Evolutionary conservation across 2,797 vertebrate species (phyloP).

Genomic region (Poecile montanus): DNA sequence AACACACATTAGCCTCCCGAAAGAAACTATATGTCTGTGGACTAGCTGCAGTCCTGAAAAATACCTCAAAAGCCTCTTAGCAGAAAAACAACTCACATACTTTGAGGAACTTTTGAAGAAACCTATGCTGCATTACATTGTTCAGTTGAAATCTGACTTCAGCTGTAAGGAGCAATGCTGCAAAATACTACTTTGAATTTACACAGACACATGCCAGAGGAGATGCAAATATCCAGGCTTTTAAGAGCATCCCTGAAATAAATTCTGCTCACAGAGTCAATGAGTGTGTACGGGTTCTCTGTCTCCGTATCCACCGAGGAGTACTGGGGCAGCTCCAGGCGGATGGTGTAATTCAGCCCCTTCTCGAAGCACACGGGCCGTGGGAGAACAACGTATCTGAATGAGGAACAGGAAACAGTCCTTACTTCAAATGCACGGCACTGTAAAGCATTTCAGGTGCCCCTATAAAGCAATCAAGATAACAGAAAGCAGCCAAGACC

Average conservation of each 20-base stretch:
- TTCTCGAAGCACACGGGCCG: conserved; percentile 91
- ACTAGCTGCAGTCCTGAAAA: not conserved
- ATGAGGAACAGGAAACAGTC: conserved; percentile 13
- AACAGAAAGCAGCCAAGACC: not conserved
- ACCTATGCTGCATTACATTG: not conserved
- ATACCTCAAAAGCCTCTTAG: not conserved
- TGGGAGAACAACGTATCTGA: conserved; percentile 87
- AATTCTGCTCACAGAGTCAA: conserved; percentile 91
- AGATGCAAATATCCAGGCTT: not conserved
- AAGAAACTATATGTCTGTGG: not conserved
- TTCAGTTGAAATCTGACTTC: not conserved
- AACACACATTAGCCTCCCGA: not conserved
- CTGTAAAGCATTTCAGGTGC: not conserved
- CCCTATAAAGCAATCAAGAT: conserved; percentile 19
- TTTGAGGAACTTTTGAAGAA: not conserved
- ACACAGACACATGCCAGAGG: not conserved
- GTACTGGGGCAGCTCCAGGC: conserved; percentile 89
- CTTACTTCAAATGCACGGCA: not conserved
- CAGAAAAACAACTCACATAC: not conserved
- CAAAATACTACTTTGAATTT: not conserved
- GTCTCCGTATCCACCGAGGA: conserved; percentile 82
- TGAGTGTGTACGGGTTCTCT: conserved; percentile 91
- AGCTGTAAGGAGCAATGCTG: accelerated
- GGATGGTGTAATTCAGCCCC: conserved; percentile 91
- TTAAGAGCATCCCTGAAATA: not conserved